Evolutionary conservation across 2,888 invertebrate species (phyloP), one percentile per base, ranked within the genome.

Genomic region (Cosmorhoe ocellata): DNA sequence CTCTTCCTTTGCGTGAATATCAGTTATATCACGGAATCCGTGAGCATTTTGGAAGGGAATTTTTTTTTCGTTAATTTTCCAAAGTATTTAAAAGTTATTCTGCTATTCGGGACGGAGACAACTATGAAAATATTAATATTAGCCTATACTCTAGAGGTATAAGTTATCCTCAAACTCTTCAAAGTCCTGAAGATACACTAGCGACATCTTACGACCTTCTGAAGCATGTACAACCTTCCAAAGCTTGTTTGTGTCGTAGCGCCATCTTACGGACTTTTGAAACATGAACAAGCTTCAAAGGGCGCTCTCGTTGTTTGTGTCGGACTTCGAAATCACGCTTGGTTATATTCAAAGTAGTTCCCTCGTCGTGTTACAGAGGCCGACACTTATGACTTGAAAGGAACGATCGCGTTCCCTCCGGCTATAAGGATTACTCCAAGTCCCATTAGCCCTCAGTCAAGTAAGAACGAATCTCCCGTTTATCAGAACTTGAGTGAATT

Each of bases 351-450:
- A 27, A 36, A 9, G 8, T 43, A 50, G 38, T 56, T 59, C 51
- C 24, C 39, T 33, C 38, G 11, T 62, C 69, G 49, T 74, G 60
- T 84, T 84, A 43, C 86, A 86, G 86, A 84, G 63, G 59, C 76
- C 14, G 79, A 79, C 54, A 60, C 69, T 37, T 68, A 67, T 61
- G 74, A 76, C 60, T 64, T 72, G 50, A 72, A 76, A 49, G 69
- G 79, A 53, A 70, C 70, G 5, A 69, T 77, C 50, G 68, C 76
- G 1, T 67, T 81, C 43, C 71, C 76, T 10, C 81, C 84, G 28
- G 67, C 64, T 28, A 61, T 81, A 66, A 67, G 72, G 66, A 63
- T 81, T 28, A 60, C 74, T 31, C 63, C 76, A 53, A 69, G 74
- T 67, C 53, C 70, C 33, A 63, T 74, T 51, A 74, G 68, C 59